These are phyloP conservation scores for Sardinella longiceps DNA, from an alignment of 2,797 vertebrate genomes.

Conservation along the genomic window DNA sequence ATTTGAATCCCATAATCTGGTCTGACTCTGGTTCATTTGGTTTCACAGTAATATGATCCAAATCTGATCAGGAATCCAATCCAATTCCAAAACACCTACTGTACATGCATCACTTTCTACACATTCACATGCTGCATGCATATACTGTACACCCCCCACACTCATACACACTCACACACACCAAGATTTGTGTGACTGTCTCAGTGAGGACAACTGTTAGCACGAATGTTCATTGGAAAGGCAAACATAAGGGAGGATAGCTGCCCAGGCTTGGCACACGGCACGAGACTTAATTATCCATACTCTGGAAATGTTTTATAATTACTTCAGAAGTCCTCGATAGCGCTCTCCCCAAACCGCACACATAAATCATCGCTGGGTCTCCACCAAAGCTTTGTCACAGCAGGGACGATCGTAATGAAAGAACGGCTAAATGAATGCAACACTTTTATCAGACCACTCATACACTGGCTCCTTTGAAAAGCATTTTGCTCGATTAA, in stretches of 20 bases:
- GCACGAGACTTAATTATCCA: conserved; percentile 15
- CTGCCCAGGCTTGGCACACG: conserved; percentile 6
- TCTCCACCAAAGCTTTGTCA: conserved; percentile 12
- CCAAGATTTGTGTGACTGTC: conserved; percentile 28
- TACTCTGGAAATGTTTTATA: conserved; percentile 19
- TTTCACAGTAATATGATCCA: neutral
- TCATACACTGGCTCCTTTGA: neutral
- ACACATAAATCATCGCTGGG: neutral
- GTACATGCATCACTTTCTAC: no score
- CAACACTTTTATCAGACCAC: conserved; percentile 22
- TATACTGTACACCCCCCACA: neutral
- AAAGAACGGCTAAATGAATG: conserved; percentile 11
- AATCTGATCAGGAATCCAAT: neutral
- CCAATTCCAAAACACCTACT: no score
- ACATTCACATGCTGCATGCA: neutral
- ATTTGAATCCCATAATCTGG: no score
- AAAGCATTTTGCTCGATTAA: conserved; percentile 19
- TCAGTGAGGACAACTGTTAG: conserved; percentile 21
- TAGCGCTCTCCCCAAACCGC: conserved; percentile 26
- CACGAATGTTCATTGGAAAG: conserved; percentile 12
- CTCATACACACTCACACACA: conserved; percentile 19
- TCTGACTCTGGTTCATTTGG: no score
- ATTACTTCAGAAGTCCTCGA: conserved; percentile 19
- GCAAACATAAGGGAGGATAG: neutral
- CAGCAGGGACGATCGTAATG: conserved; percentile 8